Conservation (phyloP, 2,797 vertebrate species). For the Capromys pilorides region DNA sequence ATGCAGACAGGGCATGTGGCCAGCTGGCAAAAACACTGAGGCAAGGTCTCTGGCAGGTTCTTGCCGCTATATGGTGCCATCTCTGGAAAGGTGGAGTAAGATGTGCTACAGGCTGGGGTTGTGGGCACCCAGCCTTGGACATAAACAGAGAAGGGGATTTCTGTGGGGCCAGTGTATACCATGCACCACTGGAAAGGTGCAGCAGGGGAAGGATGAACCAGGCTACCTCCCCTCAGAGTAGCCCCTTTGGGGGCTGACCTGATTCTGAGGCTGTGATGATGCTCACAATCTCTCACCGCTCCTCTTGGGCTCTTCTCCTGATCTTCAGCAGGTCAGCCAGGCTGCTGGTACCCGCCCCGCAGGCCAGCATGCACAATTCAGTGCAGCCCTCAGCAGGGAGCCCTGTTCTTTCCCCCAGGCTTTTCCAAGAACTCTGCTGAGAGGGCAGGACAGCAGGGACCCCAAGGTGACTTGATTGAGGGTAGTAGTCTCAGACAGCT, state of each 20-base stretch:
- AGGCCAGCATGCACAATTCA: neutral
- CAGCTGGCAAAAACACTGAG: constrained; percentile 4
- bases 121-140: neutral
- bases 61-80: neutral
- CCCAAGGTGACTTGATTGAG: neutral
- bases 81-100: neutral
- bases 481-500: neutral
- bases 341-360: rapidly evolving
- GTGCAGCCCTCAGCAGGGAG: neutral
- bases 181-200: neutral
- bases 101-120: neutral
- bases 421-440: neutral
- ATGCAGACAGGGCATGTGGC: neutral
- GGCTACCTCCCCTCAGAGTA: constrained; percentile 13
- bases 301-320: neutral
- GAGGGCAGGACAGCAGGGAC: neutral
- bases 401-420: too few relatives aligned
- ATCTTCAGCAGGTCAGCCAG: neutral
- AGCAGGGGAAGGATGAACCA: constrained; percentile 25
- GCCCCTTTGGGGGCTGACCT: neutral
- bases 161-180: too few relatives aligned
- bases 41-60: neutral
- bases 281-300: neutral
- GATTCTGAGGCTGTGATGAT: neutral
- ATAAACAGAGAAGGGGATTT: neutral